Evolutionary conservation across 2,888 invertebrate species (phyloP), one percentile per base, ranked within the genome.

Genomic region (Eristalinus aeneus): DNA sequence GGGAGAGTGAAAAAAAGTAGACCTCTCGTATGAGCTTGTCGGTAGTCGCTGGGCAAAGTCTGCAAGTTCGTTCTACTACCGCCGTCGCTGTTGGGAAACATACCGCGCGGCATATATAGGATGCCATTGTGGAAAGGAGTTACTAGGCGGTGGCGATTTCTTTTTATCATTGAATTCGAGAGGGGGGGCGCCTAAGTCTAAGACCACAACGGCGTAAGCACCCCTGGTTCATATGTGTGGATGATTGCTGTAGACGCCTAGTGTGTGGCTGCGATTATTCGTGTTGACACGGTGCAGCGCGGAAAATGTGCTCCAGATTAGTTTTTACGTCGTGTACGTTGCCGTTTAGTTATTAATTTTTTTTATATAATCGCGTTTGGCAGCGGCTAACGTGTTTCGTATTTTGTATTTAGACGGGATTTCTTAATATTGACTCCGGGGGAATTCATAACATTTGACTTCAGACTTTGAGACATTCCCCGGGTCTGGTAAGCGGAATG

Each of bases 221-320:
- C 23, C 58, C 11, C 12, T 8, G 6, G 23, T 31, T 16, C 32
- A 32, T 60, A n/a, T 61, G 9, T 23, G 22, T 36, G n/a, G 64
- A 32, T 4, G 27, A 53, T 54, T 72, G 39, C 72, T 63, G 54
- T 76, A 54, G 61, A 76, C 67, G 72, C 76, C 54, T 63, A 67
- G 34, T 78, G 78, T 83, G 74, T 79, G 69, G 77, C 23, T 68
- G 61, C 65, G 65, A 71, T 71, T 84, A 75, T 79, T 84, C 60
- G 60, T 84, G 79, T 84, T 79, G 74, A 79, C 79, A 84, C 67
- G 61, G 31, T 61, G 61, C 63, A 63, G 58, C n/a, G 76, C 58
- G 39, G 64, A 72, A 79, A 76, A 77, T 76, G 58, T 73, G 68
- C 72, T 85, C 80, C 34, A 76, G 72, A 73, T 80, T 65, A 63